Evolutionary conservation across 2,797 vertebrate species (phyloP).

Genomic region (Brachyalestes nurse): DNA sequence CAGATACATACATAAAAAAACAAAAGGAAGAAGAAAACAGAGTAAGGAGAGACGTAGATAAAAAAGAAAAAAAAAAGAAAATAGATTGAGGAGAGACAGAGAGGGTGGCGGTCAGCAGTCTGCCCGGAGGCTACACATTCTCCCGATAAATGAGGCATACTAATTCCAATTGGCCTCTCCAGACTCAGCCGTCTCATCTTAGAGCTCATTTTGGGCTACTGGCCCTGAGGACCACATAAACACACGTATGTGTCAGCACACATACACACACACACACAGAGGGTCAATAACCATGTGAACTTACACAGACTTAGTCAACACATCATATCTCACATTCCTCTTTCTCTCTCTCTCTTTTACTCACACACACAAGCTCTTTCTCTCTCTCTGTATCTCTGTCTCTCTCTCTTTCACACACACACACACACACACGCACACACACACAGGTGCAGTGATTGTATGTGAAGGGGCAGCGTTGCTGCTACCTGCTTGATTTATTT

Average conservation of each 20-base stretch:
- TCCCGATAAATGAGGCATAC: slow-evolving; percentile 65
- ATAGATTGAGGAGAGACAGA: neutral
- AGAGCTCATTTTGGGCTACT: slow-evolving; percentile 48
- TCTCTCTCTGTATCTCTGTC: neutral
- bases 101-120: slow-evolving; percentile 32
- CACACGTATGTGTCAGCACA: slow-evolving; percentile 8
- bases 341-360: too few relatives aligned
- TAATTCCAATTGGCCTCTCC: slow-evolving; percentile 62
- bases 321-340: neutral
- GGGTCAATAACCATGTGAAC: neutral
- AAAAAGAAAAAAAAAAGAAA: slow-evolving; percentile 19
- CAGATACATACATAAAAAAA: neutral
- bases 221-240: slow-evolving; percentile 42
- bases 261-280: slow-evolving; percentile 7
- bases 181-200: slow-evolving; percentile 47
- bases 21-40: neutral
- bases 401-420: neutral
- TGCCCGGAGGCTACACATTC: slow-evolving; percentile 57
- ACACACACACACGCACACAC: neutral
- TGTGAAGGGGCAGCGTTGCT: slow-evolving; percentile 2
- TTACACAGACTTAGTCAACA: slow-evolving; percentile 32
- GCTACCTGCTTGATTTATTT: slow-evolving; percentile 59
- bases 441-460: neutral
- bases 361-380: slow-evolving; percentile 2
- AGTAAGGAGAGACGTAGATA: neutral